These are phyloP conservation scores for Matsumyia berberina DNA, from an alignment of 2,888 invertebrate genomes.

Conservation along the genomic window DNA sequence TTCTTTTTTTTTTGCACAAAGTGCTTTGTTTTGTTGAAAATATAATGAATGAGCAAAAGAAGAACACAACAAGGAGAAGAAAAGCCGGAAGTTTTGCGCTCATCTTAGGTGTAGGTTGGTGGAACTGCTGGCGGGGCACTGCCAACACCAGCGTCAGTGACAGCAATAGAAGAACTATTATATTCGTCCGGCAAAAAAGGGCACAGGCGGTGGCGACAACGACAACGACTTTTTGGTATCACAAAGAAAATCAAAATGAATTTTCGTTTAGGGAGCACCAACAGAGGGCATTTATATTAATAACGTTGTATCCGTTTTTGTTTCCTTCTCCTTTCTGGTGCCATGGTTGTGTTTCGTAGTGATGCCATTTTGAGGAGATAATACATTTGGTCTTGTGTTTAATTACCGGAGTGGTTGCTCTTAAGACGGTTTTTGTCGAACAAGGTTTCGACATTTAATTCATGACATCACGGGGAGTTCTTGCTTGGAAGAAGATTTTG, in stretches of 20 bases:
- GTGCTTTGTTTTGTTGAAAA: conserved; percentile 63
- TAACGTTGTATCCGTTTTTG: conserved; percentile 59
- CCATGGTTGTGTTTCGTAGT: conserved; percentile 29
- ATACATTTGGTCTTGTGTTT: conserved; percentile 19
- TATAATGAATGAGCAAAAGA: conserved; percentile 53
- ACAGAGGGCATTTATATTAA: conserved; percentile 51
- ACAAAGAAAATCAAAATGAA: conserved; percentile 67
- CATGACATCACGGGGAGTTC: too few species aligned
- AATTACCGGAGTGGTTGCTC: conserved; percentile 26
- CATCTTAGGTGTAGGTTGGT: conserved; percentile 36
- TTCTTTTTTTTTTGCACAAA: conserved; percentile 29
- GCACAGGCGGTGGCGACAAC: conserved; percentile 23
- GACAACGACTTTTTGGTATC: conserved; percentile 51
- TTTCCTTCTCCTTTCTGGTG: background rate
- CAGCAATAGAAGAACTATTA: conserved; percentile 7
- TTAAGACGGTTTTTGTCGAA: background rate
- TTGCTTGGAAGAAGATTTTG: background rate
- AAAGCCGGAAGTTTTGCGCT: conserved; percentile 65
- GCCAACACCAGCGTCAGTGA: background rate
- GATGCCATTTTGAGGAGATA: conserved; percentile 53
- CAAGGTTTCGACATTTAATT: too few species aligned
- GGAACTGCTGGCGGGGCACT: conserved; percentile 1
- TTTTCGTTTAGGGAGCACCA: conserved; percentile 55
- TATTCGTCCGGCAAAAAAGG: conserved; percentile 25
- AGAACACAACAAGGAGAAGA: conserved; percentile 6